Base-by-base conservation (phyloP, 2,888 invertebrate species). In the Cyclophora albipunctata region DNA sequence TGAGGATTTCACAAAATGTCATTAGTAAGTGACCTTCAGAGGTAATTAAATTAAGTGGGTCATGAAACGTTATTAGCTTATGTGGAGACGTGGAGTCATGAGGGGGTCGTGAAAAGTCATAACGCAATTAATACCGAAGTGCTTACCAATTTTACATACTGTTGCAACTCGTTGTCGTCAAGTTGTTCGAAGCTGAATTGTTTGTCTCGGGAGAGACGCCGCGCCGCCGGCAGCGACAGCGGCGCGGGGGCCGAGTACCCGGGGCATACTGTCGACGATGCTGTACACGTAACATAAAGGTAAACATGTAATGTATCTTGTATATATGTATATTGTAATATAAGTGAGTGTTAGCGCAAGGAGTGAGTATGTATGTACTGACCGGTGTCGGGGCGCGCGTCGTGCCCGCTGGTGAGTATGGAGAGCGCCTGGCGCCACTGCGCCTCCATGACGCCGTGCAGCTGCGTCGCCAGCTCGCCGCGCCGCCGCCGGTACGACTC, bases 381-480 rank as follows among this genome's bases (percentile, higher is more conserved):
- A 20, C 43, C 20, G 7, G 43, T 20, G 20, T 33, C 43, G 93
- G 72, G 52, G 52, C 53, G 57, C 40, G 51, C 42, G 0, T 59
- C 62, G 52, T 54, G 57, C 40, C 20, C 20, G 20, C 20, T 20
- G 20, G 67, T 66, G 49, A 69, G 64, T n/a, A 69, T 64, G 41
- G 45, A 90, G 40, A 95, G 77, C 2, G 95, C 94, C 71, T 95
- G 94, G 41, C 92, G 89, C 95, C 95, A 95, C 72, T 95, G 95
- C 5, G 91, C 90, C 79, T 95, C 93, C 95, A 95, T 95, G 0
- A 94, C 92, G 54, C 89, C 89, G 73, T 95, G 94, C 54, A 96
- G 81, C 69, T 94, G 93, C 51, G 93, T 90, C 2, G 94, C 95
- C 45, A 95, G 89, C 64, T 93, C 91, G 0, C 91, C 90, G 67